Conservation (phyloP, 1,140 invertebrate genomes). For the Drosophila neocordata region DNA sequence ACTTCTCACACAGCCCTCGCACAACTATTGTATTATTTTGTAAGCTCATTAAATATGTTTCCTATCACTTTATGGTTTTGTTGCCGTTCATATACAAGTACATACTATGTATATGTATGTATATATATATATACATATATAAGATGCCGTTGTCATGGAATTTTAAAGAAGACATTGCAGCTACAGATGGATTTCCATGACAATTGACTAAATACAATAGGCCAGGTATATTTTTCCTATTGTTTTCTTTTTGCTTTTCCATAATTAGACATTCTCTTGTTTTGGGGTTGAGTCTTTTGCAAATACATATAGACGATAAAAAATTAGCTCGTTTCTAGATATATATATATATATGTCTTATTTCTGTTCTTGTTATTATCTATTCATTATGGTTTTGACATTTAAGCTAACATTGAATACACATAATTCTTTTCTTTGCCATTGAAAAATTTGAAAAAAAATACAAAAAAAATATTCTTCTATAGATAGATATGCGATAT, state of each 20-base stretch:
- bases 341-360: no score
- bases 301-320: no score
- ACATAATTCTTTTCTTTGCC: no score
- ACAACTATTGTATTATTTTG: conserved; percentile 17
- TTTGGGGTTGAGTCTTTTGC: no score
- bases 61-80: conserved; percentile 34
- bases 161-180: conserved; percentile 1
- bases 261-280: conserved; percentile 4
- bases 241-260: conserved; percentile 10
- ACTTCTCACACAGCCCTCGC: background rate
- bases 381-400: no score
- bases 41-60: conserved; percentile 65
- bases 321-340: no score
- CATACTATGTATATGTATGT: background rate
- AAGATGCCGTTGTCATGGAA: background rate
- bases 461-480: no score
- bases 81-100: conserved; percentile 18
- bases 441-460: no score
- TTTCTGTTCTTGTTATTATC: no score
- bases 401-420: no score
- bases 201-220: conserved; percentile 31
- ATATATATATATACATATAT: background rate
- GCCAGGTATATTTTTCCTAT: conserved; percentile 12
- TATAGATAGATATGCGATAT: no score
- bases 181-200: conserved; percentile 4